Evolutionary conservation across 2,113 vertebrate genomes (phyloP).

Genomic region (Tychaedon coryphoeus): DNA sequence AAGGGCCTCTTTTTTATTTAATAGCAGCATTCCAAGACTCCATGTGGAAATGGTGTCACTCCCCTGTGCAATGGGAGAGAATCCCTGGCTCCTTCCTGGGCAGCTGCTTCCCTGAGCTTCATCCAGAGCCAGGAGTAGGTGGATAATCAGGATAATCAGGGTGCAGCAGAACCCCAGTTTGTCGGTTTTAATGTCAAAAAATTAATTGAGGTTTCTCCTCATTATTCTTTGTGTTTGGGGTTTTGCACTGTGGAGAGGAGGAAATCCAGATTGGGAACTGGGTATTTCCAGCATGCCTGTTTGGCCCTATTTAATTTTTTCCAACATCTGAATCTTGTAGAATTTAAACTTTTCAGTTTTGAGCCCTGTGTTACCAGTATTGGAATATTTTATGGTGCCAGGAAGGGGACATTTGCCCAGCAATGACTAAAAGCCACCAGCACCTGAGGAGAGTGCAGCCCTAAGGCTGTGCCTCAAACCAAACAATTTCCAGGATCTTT

Average conservation of each 20-base stretch:
- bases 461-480: background rate
- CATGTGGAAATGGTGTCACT: background rate
- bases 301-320: accelerated
- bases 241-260: background rate
- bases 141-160: too few relatives aligned
- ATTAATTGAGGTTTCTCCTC: background rate
- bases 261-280: background rate
- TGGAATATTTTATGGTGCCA: background rate
- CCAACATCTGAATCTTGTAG: background rate
- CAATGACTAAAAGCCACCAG: background rate
- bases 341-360: background rate
- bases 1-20: background rate
- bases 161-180: background rate
- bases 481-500: background rate
- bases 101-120: background rate
- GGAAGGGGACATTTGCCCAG: background rate
- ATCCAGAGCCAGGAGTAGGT: background rate
- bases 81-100: background rate
- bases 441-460: background rate
- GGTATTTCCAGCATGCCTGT: background rate
- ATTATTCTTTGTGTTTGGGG: background rate
- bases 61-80: background rate
- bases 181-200: background rate
- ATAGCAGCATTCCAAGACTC: background rate
- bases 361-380: accelerated